A percentile compares a stretch with the other conserved stretches of the same genome.
Conservation (phyloP, 2,888 invertebrate species). For the Hyposoter didymator region DNA sequence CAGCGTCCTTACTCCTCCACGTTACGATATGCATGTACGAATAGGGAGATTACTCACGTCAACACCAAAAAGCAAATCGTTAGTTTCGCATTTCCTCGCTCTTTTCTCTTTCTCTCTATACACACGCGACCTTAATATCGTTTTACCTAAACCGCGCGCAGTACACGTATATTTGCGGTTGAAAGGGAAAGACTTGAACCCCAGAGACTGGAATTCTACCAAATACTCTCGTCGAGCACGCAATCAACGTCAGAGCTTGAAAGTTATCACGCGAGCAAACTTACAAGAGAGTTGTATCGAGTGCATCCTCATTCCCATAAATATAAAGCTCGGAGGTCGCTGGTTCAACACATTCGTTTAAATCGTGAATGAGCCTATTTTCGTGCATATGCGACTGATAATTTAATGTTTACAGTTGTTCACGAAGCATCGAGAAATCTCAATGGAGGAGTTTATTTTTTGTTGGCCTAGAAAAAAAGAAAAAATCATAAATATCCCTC, state of each 20-base stretch:
- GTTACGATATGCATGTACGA: not conserved
- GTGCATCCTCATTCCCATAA: conserved; percentile 45
- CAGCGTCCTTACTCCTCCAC: not conserved
- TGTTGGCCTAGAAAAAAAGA: not conserved
- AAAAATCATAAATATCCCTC: not conserved
- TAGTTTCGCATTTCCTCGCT: conserved; percentile 29
- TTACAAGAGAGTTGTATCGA: conserved; percentile 1
- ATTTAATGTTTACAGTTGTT: not conserved
- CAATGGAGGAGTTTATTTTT: not conserved
- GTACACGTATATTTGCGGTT: conserved; percentile 35
- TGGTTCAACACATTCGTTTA: conserved; percentile 28
- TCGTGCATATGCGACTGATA: not conserved
- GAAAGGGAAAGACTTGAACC: conserved; percentile 13
- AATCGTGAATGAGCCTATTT: conserved; percentile 19
- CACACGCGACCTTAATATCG: conserved; percentile 44
- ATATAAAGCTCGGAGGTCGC: conserved; percentile 38
- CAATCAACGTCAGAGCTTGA: conserved; percentile 56
- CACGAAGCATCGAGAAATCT: not conserved
- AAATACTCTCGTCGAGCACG: conserved; percentile 47
- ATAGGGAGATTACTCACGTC: conserved; percentile 38
- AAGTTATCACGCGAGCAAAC: conserved; percentile 42
- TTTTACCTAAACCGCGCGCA: conserved; percentile 37
- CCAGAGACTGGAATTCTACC: conserved; percentile 40
- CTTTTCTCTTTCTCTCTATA: not conserved
- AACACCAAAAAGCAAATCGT: conserved; percentile 36